These are phyloP conservation scores for Gyps fulvus DNA, from an alignment of 2,113 vertebrate genomes.

Conservation along the genomic window DNA sequence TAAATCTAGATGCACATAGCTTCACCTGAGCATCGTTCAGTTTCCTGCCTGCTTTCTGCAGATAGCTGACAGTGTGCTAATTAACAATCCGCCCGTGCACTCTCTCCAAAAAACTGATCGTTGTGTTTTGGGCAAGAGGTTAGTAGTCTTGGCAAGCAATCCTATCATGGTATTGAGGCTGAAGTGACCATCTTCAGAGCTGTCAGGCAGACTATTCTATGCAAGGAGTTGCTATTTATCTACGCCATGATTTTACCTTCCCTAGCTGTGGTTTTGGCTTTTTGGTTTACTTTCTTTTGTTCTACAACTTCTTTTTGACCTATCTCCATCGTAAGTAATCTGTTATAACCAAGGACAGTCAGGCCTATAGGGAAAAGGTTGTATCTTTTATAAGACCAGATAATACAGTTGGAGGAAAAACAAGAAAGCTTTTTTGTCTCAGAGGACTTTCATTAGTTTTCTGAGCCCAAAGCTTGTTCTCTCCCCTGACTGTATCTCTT, in stretches of 20 bases:
- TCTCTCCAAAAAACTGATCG: background rate
- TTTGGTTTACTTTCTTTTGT: background rate
- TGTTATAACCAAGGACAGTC: background rate
- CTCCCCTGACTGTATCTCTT: background rate
- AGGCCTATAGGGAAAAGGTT: background rate
- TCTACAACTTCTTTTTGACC: background rate
- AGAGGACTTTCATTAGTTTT: slow-evolving; percentile 33
- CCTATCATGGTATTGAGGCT: background rate
- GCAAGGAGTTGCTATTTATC: background rate
- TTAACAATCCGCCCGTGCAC: background rate
- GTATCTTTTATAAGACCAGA: slow-evolving; percentile 18
- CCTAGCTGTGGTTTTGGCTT: background rate
- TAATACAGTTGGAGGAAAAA: slow-evolving; percentile 27
- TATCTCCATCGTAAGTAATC: background rate
- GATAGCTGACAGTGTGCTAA: background rate
- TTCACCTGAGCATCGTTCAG: background rate
- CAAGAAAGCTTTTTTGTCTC: slow-evolving; percentile 17
- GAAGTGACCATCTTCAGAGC: background rate
- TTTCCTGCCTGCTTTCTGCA: background rate
- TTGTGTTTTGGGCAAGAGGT: background rate
- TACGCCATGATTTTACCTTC: background rate
- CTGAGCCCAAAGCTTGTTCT: slow-evolving; percentile 7
- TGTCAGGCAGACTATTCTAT: background rate
- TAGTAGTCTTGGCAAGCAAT: background rate
- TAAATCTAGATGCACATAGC: background rate